Evolutionary conservation across 2,888 invertebrate genomes (phyloP).

Genomic region (Amphipyra tragopoginis): DNA sequence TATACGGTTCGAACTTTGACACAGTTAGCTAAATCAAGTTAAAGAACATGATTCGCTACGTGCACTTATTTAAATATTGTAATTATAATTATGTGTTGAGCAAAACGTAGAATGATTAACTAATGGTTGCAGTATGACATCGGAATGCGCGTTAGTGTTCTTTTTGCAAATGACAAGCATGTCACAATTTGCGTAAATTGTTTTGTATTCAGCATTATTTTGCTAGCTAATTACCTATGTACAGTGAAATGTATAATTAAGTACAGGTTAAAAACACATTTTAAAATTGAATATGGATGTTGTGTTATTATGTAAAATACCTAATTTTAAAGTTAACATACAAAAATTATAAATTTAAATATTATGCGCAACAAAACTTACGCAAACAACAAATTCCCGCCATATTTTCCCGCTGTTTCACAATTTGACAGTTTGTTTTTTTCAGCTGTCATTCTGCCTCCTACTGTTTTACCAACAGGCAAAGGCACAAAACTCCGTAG

Average conservation of each 20-base stretch:
- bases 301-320: too few species aligned
- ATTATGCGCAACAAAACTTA: slow-evolving; percentile 5
- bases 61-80: neutral
- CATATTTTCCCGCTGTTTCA: slow-evolving; percentile 15
- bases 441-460: slow-evolving; percentile 72
- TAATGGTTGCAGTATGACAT: slow-evolving; percentile 11
- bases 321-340: too few species aligned
- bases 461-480: slow-evolving; percentile 67
- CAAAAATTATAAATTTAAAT: too few species aligned
- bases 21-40: neutral
- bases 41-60: neutral
- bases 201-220: slow-evolving; percentile 32
- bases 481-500: slow-evolving; percentile 64
- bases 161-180: neutral
- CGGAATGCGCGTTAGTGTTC: neutral
- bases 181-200: slow-evolving; percentile 1
- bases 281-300: neutral
- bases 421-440: slow-evolving; percentile 55
- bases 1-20: slow-evolving; percentile 1
- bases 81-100: slow-evolving; percentile 1
- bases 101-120: slow-evolving; percentile 15
- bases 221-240: neutral
- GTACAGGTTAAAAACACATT: neutral
- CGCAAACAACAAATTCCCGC: slow-evolving; percentile 3
- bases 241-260: too few species aligned